A percentile compares a stretch with the other conserved stretches of the same genome.
These are phyloP conservation scores for Diaperis boleti DNA, from an alignment of 2,888 invertebrate species.

Conservation along the genomic window DNA sequence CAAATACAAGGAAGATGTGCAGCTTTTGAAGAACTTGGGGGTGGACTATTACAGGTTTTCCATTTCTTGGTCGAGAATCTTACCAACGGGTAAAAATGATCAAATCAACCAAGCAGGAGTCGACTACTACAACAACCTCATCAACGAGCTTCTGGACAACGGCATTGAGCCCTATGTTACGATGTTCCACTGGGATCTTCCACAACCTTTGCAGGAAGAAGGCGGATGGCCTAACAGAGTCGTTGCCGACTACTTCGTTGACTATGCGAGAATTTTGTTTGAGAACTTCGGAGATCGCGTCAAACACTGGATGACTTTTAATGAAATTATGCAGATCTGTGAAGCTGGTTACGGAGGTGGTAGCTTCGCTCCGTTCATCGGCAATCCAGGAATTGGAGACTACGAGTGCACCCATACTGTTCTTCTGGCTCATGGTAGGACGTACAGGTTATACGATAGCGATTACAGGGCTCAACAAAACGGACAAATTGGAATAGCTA, in stretches of 20 bases:
- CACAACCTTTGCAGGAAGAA: conserved; percentile 62
- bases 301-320: conserved; percentile 69
- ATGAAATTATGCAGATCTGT: conserved; percentile 65
- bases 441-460: conserved; percentile 73
- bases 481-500: conserved; percentile 68
- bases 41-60: conserved; percentile 73
- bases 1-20: conserved; percentile 72
- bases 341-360: conserved; percentile 50
- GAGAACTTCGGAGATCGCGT: conserved; percentile 55
- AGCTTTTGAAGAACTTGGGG: conserved; percentile 69
- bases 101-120: conserved; percentile 77
- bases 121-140: conserved; percentile 80
- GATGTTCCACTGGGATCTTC: conserved; percentile 61
- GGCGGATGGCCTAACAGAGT: conserved; percentile 72
- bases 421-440: conserved; percentile 75
- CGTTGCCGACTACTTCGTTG: conserved; percentile 69
- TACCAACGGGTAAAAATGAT: conserved; percentile 73
- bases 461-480: conserved; percentile 64
- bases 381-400: conserved; percentile 68
- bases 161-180: conserved; percentile 69
- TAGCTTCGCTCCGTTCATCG: conserved; percentile 60
- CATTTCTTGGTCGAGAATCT: conserved; percentile 76
- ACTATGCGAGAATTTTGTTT: conserved; percentile 68
- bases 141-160: conserved; percentile 74
- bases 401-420: conserved; percentile 75